phyloP scores from a whole-genome alignment of 2,888 invertebrate genomes.

The Leptopilina drosophilae region DNA sequence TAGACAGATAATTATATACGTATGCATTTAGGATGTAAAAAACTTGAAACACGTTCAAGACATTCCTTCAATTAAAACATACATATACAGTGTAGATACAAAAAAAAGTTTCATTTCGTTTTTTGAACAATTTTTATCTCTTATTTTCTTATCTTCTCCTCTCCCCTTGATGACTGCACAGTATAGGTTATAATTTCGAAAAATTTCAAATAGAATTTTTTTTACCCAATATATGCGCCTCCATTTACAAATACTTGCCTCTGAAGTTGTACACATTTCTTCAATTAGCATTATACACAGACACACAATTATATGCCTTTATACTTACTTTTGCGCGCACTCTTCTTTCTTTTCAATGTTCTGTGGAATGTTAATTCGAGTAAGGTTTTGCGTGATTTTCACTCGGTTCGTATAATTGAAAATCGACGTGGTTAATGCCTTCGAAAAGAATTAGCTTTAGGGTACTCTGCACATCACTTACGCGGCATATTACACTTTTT shows the following conservation, averaged over 20 bases:
- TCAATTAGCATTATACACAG: conserved; percentile 28
- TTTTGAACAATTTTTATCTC: background rate
- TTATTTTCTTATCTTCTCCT: background rate
- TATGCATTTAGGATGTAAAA: no score
- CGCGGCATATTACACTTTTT: background rate
- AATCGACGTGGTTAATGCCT: conserved; percentile 22
- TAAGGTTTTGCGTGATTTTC: conserved; percentile 23
- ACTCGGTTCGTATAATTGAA: conserved; percentile 17
- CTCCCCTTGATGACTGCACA: background rate
- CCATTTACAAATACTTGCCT: background rate
- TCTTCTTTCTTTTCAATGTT: conserved; percentile 9
- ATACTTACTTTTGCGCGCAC: conserved; percentile 11
- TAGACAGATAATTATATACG: background rate
- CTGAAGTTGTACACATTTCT: conserved; percentile 19
- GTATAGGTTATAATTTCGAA: conserved; percentile 16
- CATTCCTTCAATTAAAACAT: conserved; percentile 6
- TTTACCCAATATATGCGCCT: background rate
- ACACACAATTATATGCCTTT: conserved; percentile 13
- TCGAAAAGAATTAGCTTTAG: conserved; percentile 11
- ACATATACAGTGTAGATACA: no score
- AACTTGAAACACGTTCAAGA: background rate
- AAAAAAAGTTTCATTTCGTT: background rate
- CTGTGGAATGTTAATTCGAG: conserved; percentile 18
- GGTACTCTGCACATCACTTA: background rate
- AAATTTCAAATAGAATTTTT: conserved; percentile 4